phyloP scores from a whole-genome alignment of 1,140 invertebrate species.

The Gonioctena quinquepunctata region DNA sequence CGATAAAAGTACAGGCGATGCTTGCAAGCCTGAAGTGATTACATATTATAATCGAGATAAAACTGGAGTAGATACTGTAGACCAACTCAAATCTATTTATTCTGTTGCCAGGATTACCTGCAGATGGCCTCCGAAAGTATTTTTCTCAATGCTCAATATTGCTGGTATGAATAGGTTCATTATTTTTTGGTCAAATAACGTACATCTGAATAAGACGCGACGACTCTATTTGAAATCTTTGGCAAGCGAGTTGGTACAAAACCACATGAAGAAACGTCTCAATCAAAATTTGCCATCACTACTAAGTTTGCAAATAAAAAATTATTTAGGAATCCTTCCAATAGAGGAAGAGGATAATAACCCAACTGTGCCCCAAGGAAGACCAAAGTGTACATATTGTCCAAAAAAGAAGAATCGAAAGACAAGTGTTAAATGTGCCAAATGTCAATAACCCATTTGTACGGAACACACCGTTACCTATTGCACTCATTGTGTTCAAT shows the following conservation, averaged over 20 bases:
- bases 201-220: too few species aligned
- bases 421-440: too few species aligned
- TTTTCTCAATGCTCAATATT: conserved; percentile 20
- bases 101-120: conserved; percentile 19
- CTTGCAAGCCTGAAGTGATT: too few species aligned
- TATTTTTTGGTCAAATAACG: conserved; percentile 5
- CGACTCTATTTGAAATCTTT: neutral
- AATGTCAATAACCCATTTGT: too few species aligned
- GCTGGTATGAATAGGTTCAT: conserved; percentile 20
- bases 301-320: neutral
- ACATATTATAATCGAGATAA: too few species aligned
- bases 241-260: neutral
- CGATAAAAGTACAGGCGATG: conserved; percentile 3
- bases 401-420: too few species aligned
- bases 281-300: neutral
- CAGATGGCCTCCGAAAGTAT: neutral
- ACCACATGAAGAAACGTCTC: neutral
- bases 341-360: neutral
- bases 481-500: too few species aligned
- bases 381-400: too few species aligned
- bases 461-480: too few species aligned
- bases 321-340: too few species aligned
- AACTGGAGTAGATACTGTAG: conserved; percentile 2
- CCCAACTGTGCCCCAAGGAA: neutral
- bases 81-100: conserved; percentile 18